Percentiles rank a stretch among this genome's conserved stretches.
phyloP scores from a whole-genome alignment of 2,888 invertebrate species.

The Drosophila bunnanda region DNA sequence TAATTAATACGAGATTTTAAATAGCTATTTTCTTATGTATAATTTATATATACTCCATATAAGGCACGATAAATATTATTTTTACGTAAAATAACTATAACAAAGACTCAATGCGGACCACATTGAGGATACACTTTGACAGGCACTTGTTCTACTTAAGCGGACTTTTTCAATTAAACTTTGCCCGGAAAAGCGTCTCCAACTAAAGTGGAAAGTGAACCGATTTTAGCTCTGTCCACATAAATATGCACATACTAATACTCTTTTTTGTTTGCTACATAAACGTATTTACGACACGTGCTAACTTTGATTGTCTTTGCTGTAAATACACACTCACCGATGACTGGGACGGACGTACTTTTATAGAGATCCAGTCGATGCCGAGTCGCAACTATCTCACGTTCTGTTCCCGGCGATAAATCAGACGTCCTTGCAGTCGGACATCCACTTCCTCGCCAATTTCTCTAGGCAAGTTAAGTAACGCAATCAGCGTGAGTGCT shows the following conservation, averaged over 20 bases:
- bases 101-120: neutral
- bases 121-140: slow-evolving; percentile 1
- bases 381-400: slow-evolving; percentile 49
- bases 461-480: slow-evolving; percentile 51
- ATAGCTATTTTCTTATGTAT: too few relatives aligned
- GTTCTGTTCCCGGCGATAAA: slow-evolving; percentile 55
- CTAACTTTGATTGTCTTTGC: slow-evolving; percentile 56
- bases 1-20: too few relatives aligned
- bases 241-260: slow-evolving; percentile 58
- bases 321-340: slow-evolving; percentile 12
- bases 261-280: slow-evolving; percentile 29
- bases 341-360: slow-evolving; percentile 10
- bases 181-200: slow-evolving; percentile 14
- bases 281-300: slow-evolving; percentile 60
- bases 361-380: slow-evolving; percentile 34
- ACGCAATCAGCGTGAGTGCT: slow-evolving; percentile 66
- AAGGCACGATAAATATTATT: too few relatives aligned
- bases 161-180: slow-evolving; percentile 45
- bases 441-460: slow-evolving; percentile 21
- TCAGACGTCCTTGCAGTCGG: slow-evolving; percentile 53
- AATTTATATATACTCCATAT: too few relatives aligned
- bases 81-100: neutral
- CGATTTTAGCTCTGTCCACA: slow-evolving; percentile 30
- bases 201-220: slow-evolving; percentile 26
- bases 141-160: slow-evolving; percentile 6